Evolutionary conservation across 2,888 invertebrate species (phyloP), one percentile per base, ranked within the genome.

Genomic region (Sisyra terminalis): DNA sequence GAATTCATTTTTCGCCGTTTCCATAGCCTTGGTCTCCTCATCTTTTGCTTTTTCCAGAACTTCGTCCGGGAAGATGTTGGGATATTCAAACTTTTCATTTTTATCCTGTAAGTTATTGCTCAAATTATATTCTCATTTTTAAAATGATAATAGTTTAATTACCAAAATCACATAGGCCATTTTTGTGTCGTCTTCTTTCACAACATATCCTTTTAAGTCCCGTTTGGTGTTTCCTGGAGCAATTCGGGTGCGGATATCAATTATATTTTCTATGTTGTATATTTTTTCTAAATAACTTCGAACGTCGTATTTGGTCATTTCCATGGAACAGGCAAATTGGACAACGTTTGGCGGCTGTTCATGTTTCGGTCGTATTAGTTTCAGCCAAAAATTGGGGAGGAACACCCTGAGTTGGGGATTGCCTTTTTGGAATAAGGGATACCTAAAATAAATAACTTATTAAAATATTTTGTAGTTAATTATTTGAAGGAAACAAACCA

Each of bases 311-410:
- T 73, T 78, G 0, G 90, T 92, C 97, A 98, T 98, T 70, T 89
- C 78, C 66, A 86, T 83, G 7, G 94, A 90, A 51, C 90, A 88
- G 40, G 84, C 72, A 62, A 98, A 97, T 42, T 82, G 74, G 0
- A 92, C 86, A 32, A 82, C 63, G 66, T 96, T 89, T 38, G 75
- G 69, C 3, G 87, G 86, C 50, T 79, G 74, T 29, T 69, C 69
- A 14, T 67, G 62, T 3, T 58, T 54, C 1, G 88, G 78, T 43
- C 76, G 71, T 1, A 96, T 73, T 13, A 96, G 55, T 65, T 94
- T 96, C 79, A 98, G 78, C 90, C 92, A 97, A 64, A 97, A 97
- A 60, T 96, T 90, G 1, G 97, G 96, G 29, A 98, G 65, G 61
- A 90, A 93, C 8, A 96, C 72, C 45, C 96, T 68, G 29, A 89